Conservation (phyloP, 2,797 vertebrate species). For the Girardinus metallicus region DNA sequence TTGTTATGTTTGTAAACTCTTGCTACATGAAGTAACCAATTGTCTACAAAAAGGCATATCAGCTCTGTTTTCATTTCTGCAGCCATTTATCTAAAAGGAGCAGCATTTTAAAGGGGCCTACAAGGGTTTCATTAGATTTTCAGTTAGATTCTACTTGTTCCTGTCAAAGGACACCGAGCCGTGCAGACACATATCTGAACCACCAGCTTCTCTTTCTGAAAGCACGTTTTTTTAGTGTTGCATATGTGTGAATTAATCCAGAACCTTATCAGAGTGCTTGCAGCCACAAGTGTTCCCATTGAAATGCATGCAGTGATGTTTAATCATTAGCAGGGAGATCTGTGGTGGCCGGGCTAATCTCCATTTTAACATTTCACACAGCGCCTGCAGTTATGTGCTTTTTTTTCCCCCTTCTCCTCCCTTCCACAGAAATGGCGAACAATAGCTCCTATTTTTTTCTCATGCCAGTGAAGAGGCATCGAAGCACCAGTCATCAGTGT, state of each 20-base stretch:
- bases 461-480: conserved; percentile 35
- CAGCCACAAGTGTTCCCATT: conserved; percentile 74
- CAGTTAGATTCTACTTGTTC: not conserved
- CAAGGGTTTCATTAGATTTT: conserved; percentile 10
- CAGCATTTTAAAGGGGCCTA: not conserved
- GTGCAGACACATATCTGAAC: conserved; percentile 23
- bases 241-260: conserved; percentile 56
- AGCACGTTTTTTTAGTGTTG: conserved; percentile 32
- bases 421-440: conserved; percentile 42
- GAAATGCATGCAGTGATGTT: conserved; percentile 71
- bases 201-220: conserved; percentile 7
- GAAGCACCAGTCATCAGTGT: conserved; percentile 22
- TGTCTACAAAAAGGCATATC: not conserved
- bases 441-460: conserved; percentile 37
- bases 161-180: conserved; percentile 25
- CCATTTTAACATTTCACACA: conserved; percentile 80
- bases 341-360: conserved; percentile 75
- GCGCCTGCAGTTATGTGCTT: conserved; percentile 70
- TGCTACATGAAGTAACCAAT: not conserved
- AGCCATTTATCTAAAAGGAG: conserved; percentile 8
- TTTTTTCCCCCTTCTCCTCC: conserved; percentile 17
- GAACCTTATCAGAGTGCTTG: conserved; percentile 65
- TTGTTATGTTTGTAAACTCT: conserved; percentile 1
- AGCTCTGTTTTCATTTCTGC: not conserved
- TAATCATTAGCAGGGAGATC: conserved; percentile 76